Evolutionary conservation across 2,797 vertebrate genomes (phyloP).

Genomic region (Bothrops alternatus): DNA sequence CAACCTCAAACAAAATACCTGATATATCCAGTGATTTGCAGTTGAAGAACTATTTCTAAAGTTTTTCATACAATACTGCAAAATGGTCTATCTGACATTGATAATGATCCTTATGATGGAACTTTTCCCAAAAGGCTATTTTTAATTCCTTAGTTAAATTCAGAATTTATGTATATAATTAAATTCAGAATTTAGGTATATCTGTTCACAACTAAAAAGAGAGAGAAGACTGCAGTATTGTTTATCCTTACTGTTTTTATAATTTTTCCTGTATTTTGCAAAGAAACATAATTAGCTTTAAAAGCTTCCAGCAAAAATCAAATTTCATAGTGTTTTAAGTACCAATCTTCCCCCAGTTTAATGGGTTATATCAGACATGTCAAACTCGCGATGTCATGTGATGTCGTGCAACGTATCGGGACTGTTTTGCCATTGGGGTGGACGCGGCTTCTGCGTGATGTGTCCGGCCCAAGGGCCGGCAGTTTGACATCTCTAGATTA

Average conservation of each 20-base stretch:
- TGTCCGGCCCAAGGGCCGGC: too few species aligned
- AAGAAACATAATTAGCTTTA: constrained; percentile 3
- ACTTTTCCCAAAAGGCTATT: not conserved
- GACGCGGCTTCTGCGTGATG: too few species aligned
- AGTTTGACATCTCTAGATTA: too few species aligned
- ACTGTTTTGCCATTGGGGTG: too few species aligned
- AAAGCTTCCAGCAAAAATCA: constrained; percentile 5
- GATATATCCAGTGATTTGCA: not conserved
- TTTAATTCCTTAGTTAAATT: constrained; percentile 7
- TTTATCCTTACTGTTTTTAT: not conserved
- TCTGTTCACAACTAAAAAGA: not conserved
- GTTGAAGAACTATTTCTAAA: not conserved
- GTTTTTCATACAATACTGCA: not conserved
- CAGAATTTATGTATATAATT: not conserved
- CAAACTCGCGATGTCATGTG: too few species aligned
- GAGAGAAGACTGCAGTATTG: not conserved
- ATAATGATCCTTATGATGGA: not conserved
- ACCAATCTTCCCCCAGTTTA: not conserved
- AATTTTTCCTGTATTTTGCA: not conserved
- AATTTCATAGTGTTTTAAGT: not conserved
- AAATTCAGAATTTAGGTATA: not conserved
- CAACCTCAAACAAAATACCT: not conserved
- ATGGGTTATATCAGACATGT: not conserved
- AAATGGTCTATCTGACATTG: not conserved
- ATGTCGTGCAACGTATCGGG: too few species aligned